phyloP scores from a whole-genome alignment of 1,140 invertebrate genomes.

The Delia radicum region DNA sequence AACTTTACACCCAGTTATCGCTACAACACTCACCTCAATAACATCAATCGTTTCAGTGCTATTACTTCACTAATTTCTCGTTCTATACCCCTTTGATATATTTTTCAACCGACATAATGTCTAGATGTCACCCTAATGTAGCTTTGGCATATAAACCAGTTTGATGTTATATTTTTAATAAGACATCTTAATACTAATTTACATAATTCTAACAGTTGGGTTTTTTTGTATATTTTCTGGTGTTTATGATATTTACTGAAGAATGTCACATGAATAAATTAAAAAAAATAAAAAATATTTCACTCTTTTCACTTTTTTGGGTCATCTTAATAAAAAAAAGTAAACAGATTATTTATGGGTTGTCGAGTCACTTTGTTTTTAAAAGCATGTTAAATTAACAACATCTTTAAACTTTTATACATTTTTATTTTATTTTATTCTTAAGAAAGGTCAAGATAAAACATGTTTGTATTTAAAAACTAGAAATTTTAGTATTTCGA shows the following conservation, averaged over 20 bases:
- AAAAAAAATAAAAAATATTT: neutral
- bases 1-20: too few relatives aligned
- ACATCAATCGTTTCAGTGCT: too few relatives aligned
- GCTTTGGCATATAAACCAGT: too few relatives aligned
- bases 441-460: slow-evolving; percentile 1
- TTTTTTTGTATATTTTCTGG: neutral
- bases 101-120: too few relatives aligned
- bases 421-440: neutral
- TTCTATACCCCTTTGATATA: too few relatives aligned
- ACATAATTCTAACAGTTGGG: slow-evolving; percentile 15
- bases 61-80: too few relatives aligned
- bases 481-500: too few relatives aligned
- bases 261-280: slow-evolving; percentile 10
- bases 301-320: neutral
- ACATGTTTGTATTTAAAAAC: too few relatives aligned
- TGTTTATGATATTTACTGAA: neutral
- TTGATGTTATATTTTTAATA: too few relatives aligned
- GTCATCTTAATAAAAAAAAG: neutral
- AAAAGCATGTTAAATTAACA: neutral
- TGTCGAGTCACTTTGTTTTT: neutral
- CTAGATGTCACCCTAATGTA: too few relatives aligned
- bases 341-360: neutral
- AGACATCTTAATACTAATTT: neutral
- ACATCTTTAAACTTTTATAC: neutral
- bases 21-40: too few relatives aligned